These are phyloP conservation scores for Andrena marginata DNA, from an alignment of 2,888 invertebrate species.

Conservation along the genomic window DNA sequence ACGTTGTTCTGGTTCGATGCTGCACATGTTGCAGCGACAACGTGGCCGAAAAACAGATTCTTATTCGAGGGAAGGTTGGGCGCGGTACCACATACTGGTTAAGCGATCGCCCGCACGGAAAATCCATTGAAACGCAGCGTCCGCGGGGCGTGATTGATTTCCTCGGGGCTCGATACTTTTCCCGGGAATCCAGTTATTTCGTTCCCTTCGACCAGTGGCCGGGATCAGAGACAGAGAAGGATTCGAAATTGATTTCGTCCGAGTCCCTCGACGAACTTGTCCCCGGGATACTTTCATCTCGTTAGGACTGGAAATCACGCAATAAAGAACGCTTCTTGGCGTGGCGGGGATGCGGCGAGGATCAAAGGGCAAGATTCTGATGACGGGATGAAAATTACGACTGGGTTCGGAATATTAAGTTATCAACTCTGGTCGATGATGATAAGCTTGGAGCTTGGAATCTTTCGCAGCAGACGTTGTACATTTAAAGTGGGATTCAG, in stretches of 20 bases:
- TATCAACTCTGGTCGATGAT: too few relatives aligned
- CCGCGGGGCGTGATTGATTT: conserved; percentile 38
- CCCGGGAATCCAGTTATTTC: conserved; percentile 38
- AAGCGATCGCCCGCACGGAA: not conserved
- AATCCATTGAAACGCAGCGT: conserved; percentile 25
- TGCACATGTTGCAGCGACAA: too few relatives aligned
- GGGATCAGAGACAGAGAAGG: conserved; percentile 24
- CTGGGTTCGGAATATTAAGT: too few relatives aligned
- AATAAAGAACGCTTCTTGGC: conserved; percentile 8
- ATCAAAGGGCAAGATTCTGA: conserved; percentile 4
- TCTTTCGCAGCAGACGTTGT: too few relatives aligned
- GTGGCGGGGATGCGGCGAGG: not conserved
- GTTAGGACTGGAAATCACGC: conserved; percentile 26
- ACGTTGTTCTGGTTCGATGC: too few relatives aligned
- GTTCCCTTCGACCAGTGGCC: conserved; percentile 25
- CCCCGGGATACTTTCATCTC: conserved; percentile 18
- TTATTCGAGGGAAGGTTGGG: too few relatives aligned
- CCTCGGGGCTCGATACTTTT: conserved; percentile 26
- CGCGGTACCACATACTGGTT: too few relatives aligned
- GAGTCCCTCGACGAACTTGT: conserved; percentile 4
- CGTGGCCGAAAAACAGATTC: too few relatives aligned
- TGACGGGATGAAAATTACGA: not conserved
- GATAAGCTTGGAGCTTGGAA: too few relatives aligned
- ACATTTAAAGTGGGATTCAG: too few relatives aligned
- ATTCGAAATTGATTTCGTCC: conserved; percentile 39